Base-by-base conservation (phyloP, 2,888 invertebrate species). In the Candidula unifasciata region DNA sequence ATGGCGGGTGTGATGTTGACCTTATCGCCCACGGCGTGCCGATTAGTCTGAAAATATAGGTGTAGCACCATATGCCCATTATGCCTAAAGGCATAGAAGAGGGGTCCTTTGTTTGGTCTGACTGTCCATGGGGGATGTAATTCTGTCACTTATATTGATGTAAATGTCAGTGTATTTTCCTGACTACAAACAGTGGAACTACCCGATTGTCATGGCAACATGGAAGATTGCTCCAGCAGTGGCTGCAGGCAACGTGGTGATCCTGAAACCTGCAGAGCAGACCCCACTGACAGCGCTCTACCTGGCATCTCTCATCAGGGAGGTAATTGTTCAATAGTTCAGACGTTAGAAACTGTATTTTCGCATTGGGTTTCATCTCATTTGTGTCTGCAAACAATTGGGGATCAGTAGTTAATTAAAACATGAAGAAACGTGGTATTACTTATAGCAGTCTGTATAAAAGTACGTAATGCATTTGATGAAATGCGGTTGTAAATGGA, bases 191-290 rank as follows among this genome's bases (percentile, higher is more conserved):
- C 85, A 92, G 92, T 98, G 98, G 98, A 98, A 98, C 94, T 98
- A 97, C 94, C 98, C 94, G 0, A 91, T 95, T 57, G 93, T 98
- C 89, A 98, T 99, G 98, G 96, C 97, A 92, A 96, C 97, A 21
- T 99, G 98, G 99, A 99, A 99, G 94, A 94, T 99, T 66, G 97
- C 94, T 1, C 96, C 96, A 3, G 95, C 95, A 1, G 92, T 96
- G 78, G 94, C 95, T 35, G 90, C 90, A 83, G 93, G 95, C 80
- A 97, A 97, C 93, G 96, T 97, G 0, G 95, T 98, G 18, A 95
- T 98, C 27, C 95, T 98, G 92, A 99, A 99, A 94, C 97, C 98
- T 0, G 98, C 99, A 0, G 98, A 99, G 93, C 98, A 98, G 94
- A 99, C 98, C 0, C 97, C 97, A 0, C 95, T 99, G 84, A 97